Evolutionary conservation across 2,113 vertebrate species (phyloP).

Genomic region (Dasyornis broadbenti): DNA sequence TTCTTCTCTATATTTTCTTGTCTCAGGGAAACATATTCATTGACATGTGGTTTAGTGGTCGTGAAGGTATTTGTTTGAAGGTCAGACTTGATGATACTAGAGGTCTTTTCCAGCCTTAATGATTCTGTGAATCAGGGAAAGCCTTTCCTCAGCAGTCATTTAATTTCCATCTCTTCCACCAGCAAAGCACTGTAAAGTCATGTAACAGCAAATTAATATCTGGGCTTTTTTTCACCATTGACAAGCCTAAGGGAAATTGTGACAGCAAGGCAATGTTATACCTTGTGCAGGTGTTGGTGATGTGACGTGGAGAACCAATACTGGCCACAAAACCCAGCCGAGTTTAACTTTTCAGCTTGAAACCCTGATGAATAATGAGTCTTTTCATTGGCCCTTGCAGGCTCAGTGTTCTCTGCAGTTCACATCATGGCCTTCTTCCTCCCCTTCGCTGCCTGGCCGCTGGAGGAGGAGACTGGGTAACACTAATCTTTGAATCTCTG

Average conservation of each 20-base stretch:
- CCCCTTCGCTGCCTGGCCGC: neutral
- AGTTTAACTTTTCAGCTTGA: neutral
- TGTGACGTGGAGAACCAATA: neutral
- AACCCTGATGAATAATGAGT: neutral
- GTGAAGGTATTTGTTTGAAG: neutral
- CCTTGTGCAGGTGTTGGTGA: neutral
- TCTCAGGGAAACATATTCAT: neutral
- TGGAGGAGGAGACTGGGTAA: neutral
- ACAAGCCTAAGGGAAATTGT: neutral
- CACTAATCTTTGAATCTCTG: conserved; percentile 14
- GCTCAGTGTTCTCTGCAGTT: neutral
- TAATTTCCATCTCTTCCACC: neutral
- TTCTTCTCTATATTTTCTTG: neutral
- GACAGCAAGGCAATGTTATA: neutral
- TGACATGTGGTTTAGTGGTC: neutral
- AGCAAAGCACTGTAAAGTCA: neutral
- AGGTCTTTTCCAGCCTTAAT: neutral
- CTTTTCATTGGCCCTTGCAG: neutral
- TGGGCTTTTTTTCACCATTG: neutral
- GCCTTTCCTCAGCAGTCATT: neutral
- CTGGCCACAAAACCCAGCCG: neutral
- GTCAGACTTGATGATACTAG: neutral
- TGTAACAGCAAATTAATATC: neutral
- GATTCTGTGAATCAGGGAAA: neutral
- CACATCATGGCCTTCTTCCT: neutral